These are phyloP conservation scores for Tapirus indicus DNA, from an alignment of 2,797 vertebrate genomes.

Conservation along the genomic window DNA sequence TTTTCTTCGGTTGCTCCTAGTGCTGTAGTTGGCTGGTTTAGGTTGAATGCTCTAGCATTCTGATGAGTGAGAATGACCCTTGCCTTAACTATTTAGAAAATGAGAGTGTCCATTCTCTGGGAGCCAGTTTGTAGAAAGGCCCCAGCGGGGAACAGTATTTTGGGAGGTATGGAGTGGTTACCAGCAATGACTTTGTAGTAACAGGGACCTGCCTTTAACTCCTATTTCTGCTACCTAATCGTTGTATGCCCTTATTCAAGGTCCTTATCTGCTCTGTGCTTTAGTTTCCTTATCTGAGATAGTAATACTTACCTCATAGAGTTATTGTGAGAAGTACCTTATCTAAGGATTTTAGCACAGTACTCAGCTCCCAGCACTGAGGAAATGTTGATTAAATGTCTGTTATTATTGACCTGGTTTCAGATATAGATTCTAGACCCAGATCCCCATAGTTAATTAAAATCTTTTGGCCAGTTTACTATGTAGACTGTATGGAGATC, in stretches of 20 bases:
- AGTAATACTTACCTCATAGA: neutral
- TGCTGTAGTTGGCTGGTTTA: neutral
- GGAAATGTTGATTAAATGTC: neutral
- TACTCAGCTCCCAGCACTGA: neutral
- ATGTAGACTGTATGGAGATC: neutral
- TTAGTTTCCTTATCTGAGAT: conserved; percentile 38
- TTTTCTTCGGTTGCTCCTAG: neutral
- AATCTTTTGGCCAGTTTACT: neutral
- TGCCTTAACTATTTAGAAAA: neutral
- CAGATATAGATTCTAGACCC: neutral
- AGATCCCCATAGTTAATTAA: neutral
- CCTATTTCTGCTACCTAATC: neutral
- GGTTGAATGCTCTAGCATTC: neutral
- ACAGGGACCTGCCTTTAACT: neutral
- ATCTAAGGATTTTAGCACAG: neutral
- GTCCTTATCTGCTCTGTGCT: neutral
- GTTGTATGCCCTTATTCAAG: neutral
- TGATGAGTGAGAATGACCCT: neutral
- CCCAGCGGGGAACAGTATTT: neutral
- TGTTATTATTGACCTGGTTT: neutral
- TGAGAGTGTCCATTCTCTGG: neutral
- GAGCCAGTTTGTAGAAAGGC: neutral
- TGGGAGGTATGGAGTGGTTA: neutral
- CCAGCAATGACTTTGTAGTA: neutral
- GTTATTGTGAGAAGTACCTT: neutral